Percentiles rank a stretch among this genome's conserved stretches.
These are phyloP conservation scores for Trogon surrucura DNA, from an alignment of 2,113 vertebrate species.

Conservation along the genomic window DNA sequence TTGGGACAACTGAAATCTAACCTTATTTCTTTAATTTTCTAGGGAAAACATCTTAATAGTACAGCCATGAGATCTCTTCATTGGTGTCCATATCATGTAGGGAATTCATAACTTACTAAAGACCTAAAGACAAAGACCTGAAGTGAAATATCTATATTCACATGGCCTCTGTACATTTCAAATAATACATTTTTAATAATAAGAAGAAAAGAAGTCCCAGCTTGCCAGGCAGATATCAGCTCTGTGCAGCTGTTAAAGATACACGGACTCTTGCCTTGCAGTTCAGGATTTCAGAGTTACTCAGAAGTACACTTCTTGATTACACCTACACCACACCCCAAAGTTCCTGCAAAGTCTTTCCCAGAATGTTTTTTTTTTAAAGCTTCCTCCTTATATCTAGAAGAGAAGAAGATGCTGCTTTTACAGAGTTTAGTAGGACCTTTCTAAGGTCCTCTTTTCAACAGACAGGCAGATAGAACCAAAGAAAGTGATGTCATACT, in stretches of 20 bases:
- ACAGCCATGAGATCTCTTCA: neutral
- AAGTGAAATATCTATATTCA: neutral
- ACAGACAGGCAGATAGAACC: neutral
- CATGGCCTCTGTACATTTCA: neutral
- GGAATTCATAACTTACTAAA: neutral
- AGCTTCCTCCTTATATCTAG: neutral
- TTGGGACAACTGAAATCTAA: neutral
- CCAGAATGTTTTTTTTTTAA: neutral
- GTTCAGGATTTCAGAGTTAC: neutral
- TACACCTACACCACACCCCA: neutral
- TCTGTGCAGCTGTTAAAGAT: rapidly evolving
- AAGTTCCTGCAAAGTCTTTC: neutral
- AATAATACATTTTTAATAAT: neutral
- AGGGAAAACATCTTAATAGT: neutral
- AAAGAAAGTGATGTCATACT: neutral
- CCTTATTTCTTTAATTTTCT: neutral
- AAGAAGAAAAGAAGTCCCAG: neutral
- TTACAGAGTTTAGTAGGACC: neutral
- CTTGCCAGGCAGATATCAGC: neutral
- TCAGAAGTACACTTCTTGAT: neutral
- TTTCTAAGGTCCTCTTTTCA: neutral
- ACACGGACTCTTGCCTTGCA: neutral
- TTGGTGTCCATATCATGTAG: neutral
- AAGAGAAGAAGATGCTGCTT: neutral
- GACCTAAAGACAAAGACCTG: neutral